Evolutionary conservation across 1,140 invertebrate species (phyloP).

Genomic region (Zaprionus tsacasi): DNA sequence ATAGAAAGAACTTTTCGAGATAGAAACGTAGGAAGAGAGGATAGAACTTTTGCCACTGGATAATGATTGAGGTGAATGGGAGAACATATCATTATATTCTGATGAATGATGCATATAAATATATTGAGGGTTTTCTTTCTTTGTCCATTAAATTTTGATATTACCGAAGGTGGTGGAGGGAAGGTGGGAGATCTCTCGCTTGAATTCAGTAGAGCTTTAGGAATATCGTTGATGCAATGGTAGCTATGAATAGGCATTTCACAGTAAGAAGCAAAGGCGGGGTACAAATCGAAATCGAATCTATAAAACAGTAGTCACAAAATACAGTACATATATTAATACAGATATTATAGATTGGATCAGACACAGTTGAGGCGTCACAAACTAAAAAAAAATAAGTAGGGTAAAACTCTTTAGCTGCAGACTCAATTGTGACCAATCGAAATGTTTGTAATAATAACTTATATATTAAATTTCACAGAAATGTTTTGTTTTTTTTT

Average conservation of each 20-base stretch:
- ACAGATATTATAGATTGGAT: slow-evolving; percentile 39
- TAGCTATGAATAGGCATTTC: slow-evolving; percentile 75
- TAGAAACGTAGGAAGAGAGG: background rate
- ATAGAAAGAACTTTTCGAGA: background rate
- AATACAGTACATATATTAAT: slow-evolving; percentile 62
- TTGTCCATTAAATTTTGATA: slow-evolving; percentile 32
- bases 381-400: slow-evolving; percentile 5
- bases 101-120: background rate
- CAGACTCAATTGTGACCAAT: slow-evolving; percentile 40
- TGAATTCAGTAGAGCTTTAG: slow-evolving; percentile 72
- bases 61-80: background rate
- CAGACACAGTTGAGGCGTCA: slow-evolving; percentile 30
- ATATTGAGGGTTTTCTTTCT: slow-evolving; percentile 16
- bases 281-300: slow-evolving; percentile 76
- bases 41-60: background rate
- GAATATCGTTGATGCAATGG: slow-evolving; percentile 72
- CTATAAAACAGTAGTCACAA: slow-evolving; percentile 76
- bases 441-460: slow-evolving; percentile 43
- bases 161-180: slow-evolving; percentile 54
- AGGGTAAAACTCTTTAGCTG: background rate
- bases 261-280: slow-evolving; percentile 75
- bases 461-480: slow-evolving; percentile 65
- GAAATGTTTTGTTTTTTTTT: slow-evolving; percentile 57
- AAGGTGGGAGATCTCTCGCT: slow-evolving; percentile 31
- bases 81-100: slow-evolving; percentile 3